Conservation (phyloP, 2,888 invertebrate genomes). For the Lasioglossum malachurum region DNA sequence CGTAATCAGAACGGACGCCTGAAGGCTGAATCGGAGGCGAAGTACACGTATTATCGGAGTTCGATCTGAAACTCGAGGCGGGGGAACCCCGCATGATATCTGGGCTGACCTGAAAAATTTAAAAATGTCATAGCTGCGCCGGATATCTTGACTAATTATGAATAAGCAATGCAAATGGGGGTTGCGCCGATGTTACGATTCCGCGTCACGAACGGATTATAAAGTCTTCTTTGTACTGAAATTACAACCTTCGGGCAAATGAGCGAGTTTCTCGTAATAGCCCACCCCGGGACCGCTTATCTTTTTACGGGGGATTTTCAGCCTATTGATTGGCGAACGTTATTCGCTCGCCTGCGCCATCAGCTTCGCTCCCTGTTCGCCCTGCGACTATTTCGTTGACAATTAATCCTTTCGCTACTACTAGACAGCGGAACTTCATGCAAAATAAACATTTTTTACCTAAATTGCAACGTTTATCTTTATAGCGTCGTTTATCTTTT, state of each 20-base stretch:
- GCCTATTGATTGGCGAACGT: slow-evolving; percentile 31
- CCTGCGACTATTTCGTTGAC: neutral
- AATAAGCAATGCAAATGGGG: slow-evolving; percentile 61
- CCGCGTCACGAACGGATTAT: slow-evolving; percentile 58
- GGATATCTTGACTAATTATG: slow-evolving; percentile 60
- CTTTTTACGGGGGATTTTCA: slow-evolving; percentile 51
- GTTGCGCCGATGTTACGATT: slow-evolving; percentile 57
- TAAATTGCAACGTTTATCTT: no score
- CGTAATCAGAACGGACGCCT: neutral
- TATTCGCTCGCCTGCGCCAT: neutral
- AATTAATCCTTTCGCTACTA: no score
- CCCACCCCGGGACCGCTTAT: slow-evolving; percentile 31
- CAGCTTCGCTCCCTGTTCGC: neutral
- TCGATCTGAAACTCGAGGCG: slow-evolving; percentile 16
- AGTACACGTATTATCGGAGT: slow-evolving; percentile 20
- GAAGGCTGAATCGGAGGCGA: slow-evolving; percentile 19
- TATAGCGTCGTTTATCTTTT: no score
- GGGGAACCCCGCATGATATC: slow-evolving; percentile 12
- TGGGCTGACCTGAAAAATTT: slow-evolving; percentile 50
- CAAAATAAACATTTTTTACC: no score
- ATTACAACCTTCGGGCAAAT: slow-evolving; percentile 51
- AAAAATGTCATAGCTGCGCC: slow-evolving; percentile 51
- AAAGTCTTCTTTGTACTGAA: slow-evolving; percentile 59
- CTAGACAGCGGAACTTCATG: no score
- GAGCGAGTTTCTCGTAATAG: slow-evolving; percentile 50